Conservation (phyloP, 2,797 vertebrate species). For the Antennarius maculatus region DNA sequence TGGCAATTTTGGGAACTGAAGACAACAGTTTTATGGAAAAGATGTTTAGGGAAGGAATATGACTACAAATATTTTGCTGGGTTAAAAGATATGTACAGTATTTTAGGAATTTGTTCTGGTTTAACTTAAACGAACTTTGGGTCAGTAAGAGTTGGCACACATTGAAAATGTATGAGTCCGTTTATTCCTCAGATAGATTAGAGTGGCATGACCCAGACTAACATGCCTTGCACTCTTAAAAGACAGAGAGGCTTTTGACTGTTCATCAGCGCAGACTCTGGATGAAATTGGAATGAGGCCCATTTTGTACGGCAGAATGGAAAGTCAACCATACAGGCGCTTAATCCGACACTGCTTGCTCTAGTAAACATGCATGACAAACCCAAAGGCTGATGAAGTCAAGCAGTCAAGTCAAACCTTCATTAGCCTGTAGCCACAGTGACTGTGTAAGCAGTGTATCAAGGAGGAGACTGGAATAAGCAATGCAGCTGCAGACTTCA, state of each 20-base stretch:
- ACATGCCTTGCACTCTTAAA: conserved; percentile 19
- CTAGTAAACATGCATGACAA: conserved; percentile 19
- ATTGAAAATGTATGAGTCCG: conserved; percentile 20
- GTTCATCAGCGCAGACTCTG: conserved; percentile 10
- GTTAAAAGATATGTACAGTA: background rate
- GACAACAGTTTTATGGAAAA: background rate
- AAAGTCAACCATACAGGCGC: conserved; percentile 44
- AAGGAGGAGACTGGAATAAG: conserved; percentile 15
- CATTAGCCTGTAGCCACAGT: conserved; percentile 24
- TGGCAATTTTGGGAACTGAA: background rate
- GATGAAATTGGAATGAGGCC: conserved; percentile 35
- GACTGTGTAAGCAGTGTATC: conserved; percentile 12
- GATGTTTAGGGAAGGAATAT: background rate
- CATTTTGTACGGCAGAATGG: conserved; percentile 40
- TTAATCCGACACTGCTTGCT: conserved; percentile 32
- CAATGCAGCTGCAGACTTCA: conserved; percentile 16
- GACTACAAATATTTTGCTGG: background rate
- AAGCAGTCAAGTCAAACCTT: conserved; percentile 29
- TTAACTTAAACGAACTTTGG: conserved; percentile 10
- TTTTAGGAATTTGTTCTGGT: background rate
- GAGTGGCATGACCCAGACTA: conserved; percentile 26
- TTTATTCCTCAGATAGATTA: conserved; percentile 14
- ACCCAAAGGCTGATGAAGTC: conserved; percentile 19
- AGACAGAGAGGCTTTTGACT: conserved; percentile 48
- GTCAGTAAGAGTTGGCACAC: conserved; percentile 2